Evolutionary conservation across 2,888 invertebrate genomes (phyloP), one percentile per base, ranked within the genome.

Genomic region (Cistogaster globosa): DNA sequence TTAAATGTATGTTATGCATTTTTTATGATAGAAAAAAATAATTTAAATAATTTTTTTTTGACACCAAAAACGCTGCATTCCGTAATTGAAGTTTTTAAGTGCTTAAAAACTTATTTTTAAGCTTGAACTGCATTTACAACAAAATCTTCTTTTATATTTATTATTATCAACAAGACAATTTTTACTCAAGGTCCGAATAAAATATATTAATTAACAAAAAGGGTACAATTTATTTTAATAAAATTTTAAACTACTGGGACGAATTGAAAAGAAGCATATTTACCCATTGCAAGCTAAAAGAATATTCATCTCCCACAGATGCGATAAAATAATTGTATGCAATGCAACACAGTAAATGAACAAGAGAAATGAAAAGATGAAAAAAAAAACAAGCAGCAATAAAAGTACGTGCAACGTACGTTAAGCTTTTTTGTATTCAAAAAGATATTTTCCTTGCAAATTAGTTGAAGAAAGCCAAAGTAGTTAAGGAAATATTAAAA

Each of bases 261-360:
- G 6, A 63, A 26, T 48, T 65, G 20, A 7, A 48, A 18, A 18
- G 32, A 26, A 51, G 16, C 36, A 51, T 20, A 22, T 36, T 60
- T 48, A 32, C 18, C 36, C 62, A 53, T 11, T 14, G 11, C 14
- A 42, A 71, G 18, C 3, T 7, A 57, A 57, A 55, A 20, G 16
- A 12, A 22, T 14, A 60, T 75, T 63, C 67, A 63, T 65, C 57
- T 69, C 57, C 69, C 69, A 45, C 57, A 82, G 69, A 65, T 58
- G 82, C 57, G 71, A 20, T 76, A 58, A 63, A 82, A 82, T 65
- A 65, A 82, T 82, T 81, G 65, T 42, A 71, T 76, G 75, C 42
- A 63, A 67, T 42, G 53, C 51, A 71, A 22, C 12, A 57, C 36
- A 72, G 58, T 51, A 32, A 72, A 20, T 42, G 22, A 42, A 63